A percentile compares a stretch with the other conserved stretches of the same genome.
These are phyloP conservation scores for Nothoprocta perdicaria DNA, from an alignment of 2,113 vertebrate genomes.

Conservation along the genomic window DNA sequence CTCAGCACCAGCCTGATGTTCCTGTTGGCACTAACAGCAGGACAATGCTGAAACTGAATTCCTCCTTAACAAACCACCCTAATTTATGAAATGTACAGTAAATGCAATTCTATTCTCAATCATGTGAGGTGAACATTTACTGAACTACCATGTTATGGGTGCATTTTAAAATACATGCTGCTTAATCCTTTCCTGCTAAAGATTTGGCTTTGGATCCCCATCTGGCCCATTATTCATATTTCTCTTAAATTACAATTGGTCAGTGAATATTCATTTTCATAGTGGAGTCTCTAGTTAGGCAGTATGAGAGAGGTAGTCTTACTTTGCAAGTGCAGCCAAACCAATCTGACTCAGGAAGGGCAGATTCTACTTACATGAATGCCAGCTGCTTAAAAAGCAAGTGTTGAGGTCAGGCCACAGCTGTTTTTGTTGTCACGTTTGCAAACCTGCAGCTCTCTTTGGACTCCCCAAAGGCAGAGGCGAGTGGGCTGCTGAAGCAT, in stretches of 20 bases:
- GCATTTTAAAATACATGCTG: neutral
- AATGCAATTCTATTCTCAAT: neutral
- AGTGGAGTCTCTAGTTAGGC: neutral
- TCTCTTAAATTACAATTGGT: neutral
- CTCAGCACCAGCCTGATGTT: neutral
- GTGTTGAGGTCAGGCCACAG: neutral
- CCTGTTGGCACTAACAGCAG: neutral
- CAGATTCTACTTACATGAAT: neutral
- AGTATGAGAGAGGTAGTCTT: neutral
- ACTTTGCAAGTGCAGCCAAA: neutral
- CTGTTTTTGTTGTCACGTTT: neutral
- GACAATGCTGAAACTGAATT: neutral
- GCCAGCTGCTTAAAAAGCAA: neutral
- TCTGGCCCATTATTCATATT: neutral
- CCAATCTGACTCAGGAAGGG: neutral
- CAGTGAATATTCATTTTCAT: neutral
- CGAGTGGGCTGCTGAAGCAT: neutral
- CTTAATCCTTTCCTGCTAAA: neutral
- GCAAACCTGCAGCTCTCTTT: neutral
- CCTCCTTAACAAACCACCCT: neutral
- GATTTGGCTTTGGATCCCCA: neutral
- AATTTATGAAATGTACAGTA: neutral
- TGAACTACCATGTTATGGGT: neutral
- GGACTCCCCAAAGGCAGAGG: neutral
- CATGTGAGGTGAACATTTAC: neutral